Conservation (phyloP, 2,888 invertebrate species). For the Sipha maydis region DNA sequence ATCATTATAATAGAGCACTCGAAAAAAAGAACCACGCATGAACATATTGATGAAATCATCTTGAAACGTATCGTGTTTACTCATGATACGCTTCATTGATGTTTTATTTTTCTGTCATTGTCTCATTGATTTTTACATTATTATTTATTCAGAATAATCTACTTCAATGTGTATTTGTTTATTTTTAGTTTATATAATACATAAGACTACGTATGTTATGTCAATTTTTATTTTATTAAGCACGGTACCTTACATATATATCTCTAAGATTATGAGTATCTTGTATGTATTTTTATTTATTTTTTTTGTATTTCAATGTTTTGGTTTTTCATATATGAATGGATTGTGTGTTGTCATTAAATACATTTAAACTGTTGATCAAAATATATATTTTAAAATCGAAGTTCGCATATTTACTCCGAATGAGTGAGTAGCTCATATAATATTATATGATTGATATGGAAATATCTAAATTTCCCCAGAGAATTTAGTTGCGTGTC, state of each 20-base stretch:
- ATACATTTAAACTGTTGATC: too few species aligned
- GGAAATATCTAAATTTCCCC: constrained; percentile 21
- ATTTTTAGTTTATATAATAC: not conserved
- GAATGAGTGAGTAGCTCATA: not conserved
- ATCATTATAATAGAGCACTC: constrained; percentile 13
- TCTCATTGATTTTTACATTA: not conserved
- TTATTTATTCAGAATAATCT: not conserved
- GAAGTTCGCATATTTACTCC: not conserved
- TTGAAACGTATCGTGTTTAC: not conserved
- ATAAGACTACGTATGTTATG: not conserved
- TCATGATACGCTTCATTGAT: not conserved
- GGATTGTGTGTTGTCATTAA: too few species aligned
- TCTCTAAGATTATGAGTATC: not conserved
- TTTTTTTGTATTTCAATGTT: too few species aligned
- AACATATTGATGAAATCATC: not conserved
- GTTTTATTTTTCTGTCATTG: not conserved
- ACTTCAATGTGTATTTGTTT: not conserved
- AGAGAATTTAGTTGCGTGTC: constrained; percentile 44
- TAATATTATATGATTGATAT: not conserved
- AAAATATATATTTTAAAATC: not conserved
- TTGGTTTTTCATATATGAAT: too few species aligned
- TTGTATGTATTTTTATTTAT: not conserved
- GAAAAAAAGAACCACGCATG: not conserved
- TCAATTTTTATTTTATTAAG: not conserved
- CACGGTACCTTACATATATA: not conserved